phyloP scores from a whole-genome alignment of 64 coral and sea anemone species.

The Orbicella faveolata region DNA sequence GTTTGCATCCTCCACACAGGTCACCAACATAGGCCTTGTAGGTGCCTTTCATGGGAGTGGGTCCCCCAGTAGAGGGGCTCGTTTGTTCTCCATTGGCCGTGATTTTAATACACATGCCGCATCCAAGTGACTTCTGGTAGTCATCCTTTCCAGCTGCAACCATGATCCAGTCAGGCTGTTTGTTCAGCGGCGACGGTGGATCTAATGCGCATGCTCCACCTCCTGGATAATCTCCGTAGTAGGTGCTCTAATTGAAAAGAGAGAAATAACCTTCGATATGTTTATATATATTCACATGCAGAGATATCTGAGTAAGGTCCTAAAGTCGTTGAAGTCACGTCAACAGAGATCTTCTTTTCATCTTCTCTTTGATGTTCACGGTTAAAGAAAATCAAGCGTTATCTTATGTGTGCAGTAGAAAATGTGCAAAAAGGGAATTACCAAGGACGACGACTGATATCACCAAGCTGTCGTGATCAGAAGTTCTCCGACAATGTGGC shows the following conservation, averaged over 20 bases:
- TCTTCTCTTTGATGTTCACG: no score
- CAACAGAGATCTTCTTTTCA: no score
- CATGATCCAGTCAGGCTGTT: conserved; percentile 63
- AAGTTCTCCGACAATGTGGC: no score
- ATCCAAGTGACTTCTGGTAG: conserved; percentile 67
- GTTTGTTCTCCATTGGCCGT: conserved; percentile 61
- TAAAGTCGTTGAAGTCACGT: no score
- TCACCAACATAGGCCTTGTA: background rate
- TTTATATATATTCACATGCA: no score
- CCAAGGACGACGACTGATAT: no score
- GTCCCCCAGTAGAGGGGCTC: background rate
- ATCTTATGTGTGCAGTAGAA: no score
- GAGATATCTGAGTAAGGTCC: no score
- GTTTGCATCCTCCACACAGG: conserved; percentile 38
- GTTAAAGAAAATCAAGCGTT: no score
- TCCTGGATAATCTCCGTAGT: background rate
- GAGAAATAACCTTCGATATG: background rate
- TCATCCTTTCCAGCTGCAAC: conserved; percentile 60
- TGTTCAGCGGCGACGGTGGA: conserved; percentile 53
- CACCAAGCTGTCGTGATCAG: no score
- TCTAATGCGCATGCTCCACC: conserved; percentile 58
- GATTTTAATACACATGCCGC: conserved; percentile 72
- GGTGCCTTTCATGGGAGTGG: conserved; percentile 27
- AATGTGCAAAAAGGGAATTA: no score
- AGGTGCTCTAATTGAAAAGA: background rate